Conservation (phyloP, 1,140 invertebrate genomes). For the Bicyclus anynana region DNA sequence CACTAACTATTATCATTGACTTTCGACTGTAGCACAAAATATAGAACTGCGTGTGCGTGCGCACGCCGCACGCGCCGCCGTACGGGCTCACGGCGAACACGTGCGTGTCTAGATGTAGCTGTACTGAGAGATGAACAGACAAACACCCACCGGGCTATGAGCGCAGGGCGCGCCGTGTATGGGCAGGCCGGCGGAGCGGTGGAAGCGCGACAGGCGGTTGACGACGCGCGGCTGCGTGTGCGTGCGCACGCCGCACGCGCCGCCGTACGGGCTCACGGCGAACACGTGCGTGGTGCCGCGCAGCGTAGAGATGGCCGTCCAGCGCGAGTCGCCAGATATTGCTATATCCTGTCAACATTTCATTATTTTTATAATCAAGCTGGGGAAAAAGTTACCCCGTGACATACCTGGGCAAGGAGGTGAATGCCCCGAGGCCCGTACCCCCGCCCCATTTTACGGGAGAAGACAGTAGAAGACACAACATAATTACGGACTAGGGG, state of each 20-base stretch:
- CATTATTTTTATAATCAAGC: too few relatives aligned
- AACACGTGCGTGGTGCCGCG: constrained; percentile 98
- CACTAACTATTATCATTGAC: too few relatives aligned
- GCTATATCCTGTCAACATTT: constrained; percentile 86
- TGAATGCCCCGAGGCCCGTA: too few relatives aligned
- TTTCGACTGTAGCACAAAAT: too few relatives aligned
- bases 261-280: constrained; percentile 98
- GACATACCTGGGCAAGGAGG: too few relatives aligned
- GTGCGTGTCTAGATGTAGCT: too few relatives aligned
- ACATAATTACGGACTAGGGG: too few relatives aligned
- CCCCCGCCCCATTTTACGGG: too few relatives aligned
- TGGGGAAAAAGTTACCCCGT: too few relatives aligned
- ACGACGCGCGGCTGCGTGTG: constrained; percentile 96
- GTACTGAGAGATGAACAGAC: too few relatives aligned
- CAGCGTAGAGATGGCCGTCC: constrained; percentile 96
- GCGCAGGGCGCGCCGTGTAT: constrained; percentile 73
- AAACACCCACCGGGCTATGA: constrained; percentile 79
- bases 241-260: constrained; percentile 91
- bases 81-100: constrained; percentile 98
- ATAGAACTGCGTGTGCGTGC: constrained; percentile 96
- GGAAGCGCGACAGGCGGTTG: constrained; percentile 96
- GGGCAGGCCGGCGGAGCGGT: constrained; percentile 93
- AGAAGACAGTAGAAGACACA: too few relatives aligned
- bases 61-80: constrained; percentile 92
- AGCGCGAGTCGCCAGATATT: constrained; percentile 94